Conservation (phyloP, 35 echinoderm and acorn worm genomes). For the Chiridota heheva region DNA sequence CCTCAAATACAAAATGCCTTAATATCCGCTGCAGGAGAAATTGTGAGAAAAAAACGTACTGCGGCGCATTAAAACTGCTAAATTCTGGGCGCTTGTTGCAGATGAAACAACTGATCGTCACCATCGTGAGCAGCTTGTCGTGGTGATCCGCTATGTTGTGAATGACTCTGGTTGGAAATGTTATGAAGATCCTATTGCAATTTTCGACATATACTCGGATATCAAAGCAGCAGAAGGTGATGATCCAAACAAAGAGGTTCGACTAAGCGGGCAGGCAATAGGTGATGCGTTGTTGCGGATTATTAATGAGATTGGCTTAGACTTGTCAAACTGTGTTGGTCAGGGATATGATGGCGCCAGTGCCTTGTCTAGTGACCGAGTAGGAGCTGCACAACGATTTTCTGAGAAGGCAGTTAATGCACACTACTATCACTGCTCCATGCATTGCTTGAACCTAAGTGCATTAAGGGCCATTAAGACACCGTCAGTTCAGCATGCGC, state of each 20-base stretch:
- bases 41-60: neutral
- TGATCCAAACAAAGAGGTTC: neutral
- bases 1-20: neutral
- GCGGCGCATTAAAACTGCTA: neutral
- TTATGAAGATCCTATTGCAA: neutral
- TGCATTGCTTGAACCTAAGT: constrained; percentile 9
- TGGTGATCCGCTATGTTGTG: neutral
- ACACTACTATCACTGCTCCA: constrained; percentile 30
- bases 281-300: no score
- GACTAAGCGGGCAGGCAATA: neutral
- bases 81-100: neutral
- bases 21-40: neutral
- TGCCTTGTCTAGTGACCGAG: constrained; percentile 26
- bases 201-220: constrained; percentile 9
- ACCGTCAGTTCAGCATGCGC: neutral
- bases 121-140: neutral
- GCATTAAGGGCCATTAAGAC: neutral
- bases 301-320: neutral
- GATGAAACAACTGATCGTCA: constrained; percentile 5
- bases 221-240: no score
- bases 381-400: constrained; percentile 5
- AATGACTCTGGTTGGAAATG: neutral
- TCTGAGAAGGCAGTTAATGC: neutral
- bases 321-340: neutral
- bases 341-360: constrained; percentile 12